Percentiles rank a stretch among this genome's conserved stretches.
Evolutionary conservation across 2,888 invertebrate genomes (phyloP).

Genomic region (Horisme vitalbata): DNA sequence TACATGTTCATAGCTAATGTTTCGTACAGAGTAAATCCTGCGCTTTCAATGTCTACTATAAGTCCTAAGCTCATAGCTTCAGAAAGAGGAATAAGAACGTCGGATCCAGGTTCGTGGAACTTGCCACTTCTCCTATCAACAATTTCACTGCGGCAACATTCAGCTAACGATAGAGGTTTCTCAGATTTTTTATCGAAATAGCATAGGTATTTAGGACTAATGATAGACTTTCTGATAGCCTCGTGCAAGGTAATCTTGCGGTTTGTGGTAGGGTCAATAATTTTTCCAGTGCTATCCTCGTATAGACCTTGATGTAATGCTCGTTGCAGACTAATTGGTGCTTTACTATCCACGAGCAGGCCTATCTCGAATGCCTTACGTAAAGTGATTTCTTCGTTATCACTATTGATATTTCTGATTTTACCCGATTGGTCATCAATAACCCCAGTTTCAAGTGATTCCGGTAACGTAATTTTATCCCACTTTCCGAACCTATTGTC

Average conservation of each 20-base stretch:
- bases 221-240: conserved; percentile 90
- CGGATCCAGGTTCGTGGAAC: conserved; percentile 88
- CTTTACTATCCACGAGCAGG: conserved; percentile 90
- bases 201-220: conserved; percentile 91
- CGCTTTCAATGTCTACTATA: conserved; percentile 93
- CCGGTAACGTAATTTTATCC: conserved; percentile 89
- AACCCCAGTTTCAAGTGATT: conserved; percentile 89
- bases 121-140: conserved; percentile 91
- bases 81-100: conserved; percentile 85
- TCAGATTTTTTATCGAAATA: conserved; percentile 91
- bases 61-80: conserved; percentile 90
- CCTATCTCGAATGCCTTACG: conserved; percentile 91
- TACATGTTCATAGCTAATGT: conserved; percentile 91
- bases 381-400: conserved; percentile 86
- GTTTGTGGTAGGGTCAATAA: conserved; percentile 91
- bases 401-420: conserved; percentile 86
- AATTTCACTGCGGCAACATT: conserved; percentile 91
- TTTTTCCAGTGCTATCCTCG: conserved; percentile 90
- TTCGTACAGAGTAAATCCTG: conserved; percentile 91
- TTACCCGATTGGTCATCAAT: conserved; percentile 88
- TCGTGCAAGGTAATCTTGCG: conserved; percentile 92
- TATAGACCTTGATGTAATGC: conserved; percentile 94
- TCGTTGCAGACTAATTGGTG: conserved; percentile 91
- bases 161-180: conserved; percentile 87
- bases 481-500: conserved; percentile 89